Evolutionary conservation across 2,797 vertebrate genomes (phyloP).

Genomic region (Silurus lanzhouensis): DNA sequence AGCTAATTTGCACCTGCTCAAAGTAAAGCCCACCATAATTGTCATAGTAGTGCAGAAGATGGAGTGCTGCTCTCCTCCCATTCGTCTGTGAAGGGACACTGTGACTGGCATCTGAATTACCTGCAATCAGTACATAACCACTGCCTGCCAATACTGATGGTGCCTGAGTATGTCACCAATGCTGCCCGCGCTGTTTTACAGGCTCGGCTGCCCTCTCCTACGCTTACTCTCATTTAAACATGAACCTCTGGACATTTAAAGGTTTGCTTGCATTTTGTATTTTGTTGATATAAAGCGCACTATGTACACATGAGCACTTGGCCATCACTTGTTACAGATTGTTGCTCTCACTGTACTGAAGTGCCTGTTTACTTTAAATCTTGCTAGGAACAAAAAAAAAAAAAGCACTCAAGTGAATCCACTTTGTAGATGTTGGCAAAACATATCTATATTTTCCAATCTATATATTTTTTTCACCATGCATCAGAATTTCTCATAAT

Average conservation of each 20-base stretch:
- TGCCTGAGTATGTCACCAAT: constrained; percentile 38
- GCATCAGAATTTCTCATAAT: neutral
- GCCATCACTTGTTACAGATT: constrained; percentile 15
- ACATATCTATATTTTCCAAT: too few relatives aligned
- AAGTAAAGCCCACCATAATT: constrained; percentile 44
- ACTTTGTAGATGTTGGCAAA: neutral
- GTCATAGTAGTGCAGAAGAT: constrained; percentile 38
- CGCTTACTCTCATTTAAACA: neutral
- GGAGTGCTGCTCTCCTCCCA: constrained; percentile 42
- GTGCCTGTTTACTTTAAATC: constrained; percentile 4
- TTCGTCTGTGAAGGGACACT: constrained; percentile 39
- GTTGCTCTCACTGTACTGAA: constrained; percentile 19
- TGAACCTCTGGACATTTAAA: neutral
- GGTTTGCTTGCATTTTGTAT: neutral
- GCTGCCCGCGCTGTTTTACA: constrained; percentile 14
- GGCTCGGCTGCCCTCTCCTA: constrained; percentile 18
- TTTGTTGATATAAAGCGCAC: constrained; percentile 6
- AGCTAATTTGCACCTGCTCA: constrained; percentile 49
- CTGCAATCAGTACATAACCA: constrained; percentile 57
- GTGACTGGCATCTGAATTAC: constrained; percentile 58
- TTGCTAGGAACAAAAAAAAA: neutral
- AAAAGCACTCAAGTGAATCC: neutral
- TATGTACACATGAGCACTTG: neutral
- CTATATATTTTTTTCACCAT: neutral
- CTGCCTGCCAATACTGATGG: constrained; percentile 55